phyloP scores from a whole-genome alignment of 2,888 invertebrate species.

The Syritta pipiens region DNA sequence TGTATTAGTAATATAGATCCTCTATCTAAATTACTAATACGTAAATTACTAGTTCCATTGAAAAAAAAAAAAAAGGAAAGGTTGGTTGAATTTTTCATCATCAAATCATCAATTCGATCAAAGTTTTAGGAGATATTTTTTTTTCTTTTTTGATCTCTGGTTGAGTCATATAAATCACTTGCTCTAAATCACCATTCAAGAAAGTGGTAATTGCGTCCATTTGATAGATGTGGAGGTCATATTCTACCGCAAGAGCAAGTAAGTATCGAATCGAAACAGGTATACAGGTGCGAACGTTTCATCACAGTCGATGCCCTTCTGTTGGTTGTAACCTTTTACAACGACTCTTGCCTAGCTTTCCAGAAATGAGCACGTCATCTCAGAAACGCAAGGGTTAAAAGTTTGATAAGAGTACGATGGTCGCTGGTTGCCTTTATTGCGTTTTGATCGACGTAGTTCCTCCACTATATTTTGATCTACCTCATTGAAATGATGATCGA shows the following conservation, averaged over 20 bases:
- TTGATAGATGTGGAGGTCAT: neutral
- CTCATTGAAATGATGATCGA: neutral
- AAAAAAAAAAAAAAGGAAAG: too few relatives aligned
- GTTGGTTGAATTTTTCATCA: too few relatives aligned
- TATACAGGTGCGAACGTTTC: neutral
- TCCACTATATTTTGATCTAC: too few relatives aligned
- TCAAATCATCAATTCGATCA: too few relatives aligned
- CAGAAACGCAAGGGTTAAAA: neutral
- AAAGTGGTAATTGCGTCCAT: neutral
- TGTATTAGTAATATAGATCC: too few relatives aligned
- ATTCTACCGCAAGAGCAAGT: neutral
- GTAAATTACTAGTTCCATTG: too few relatives aligned
- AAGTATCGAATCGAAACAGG: conserved; percentile 1
- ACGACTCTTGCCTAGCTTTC: conserved; percentile 7
- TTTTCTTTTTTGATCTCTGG: too few relatives aligned
- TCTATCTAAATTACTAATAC: too few relatives aligned
- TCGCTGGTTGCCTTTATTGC: neutral
- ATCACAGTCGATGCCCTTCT: neutral
- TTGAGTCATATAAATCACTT: neutral
- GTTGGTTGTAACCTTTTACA: conserved; percentile 7
- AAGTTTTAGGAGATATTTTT: too few relatives aligned
- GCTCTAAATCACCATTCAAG: neutral
- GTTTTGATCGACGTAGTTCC: neutral
- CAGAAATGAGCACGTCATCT: neutral
- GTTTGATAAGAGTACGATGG: neutral